phyloP scores from a whole-genome alignment of 2,113 vertebrate genomes.

The Sphyrna mokarran region DNA sequence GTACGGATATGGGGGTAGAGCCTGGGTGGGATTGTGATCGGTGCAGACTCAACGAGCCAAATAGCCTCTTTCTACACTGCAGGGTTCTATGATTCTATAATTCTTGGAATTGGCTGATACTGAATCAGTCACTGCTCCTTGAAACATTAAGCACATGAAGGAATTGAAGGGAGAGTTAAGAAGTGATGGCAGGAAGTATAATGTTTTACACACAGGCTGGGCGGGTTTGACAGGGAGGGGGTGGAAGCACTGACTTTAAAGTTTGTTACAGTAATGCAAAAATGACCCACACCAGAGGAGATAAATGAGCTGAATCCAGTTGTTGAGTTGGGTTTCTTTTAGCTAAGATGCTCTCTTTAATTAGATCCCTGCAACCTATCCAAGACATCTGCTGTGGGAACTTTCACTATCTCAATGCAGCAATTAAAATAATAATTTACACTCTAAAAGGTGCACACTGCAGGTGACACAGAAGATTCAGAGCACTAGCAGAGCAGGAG shows the following conservation, averaged over 20 bases:
- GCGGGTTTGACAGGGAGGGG: background rate
- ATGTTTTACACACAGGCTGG: background rate
- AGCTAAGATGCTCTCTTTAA: background rate
- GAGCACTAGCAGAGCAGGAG: background rate
- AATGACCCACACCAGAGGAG: background rate
- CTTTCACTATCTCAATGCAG: background rate
- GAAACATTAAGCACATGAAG: background rate
- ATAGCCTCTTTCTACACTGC: too few relatives aligned
- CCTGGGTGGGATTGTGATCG: too few relatives aligned
- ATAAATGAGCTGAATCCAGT: background rate
- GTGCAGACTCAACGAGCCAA: too few relatives aligned
- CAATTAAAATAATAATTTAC: background rate
- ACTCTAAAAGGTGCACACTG: background rate
- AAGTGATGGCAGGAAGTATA: background rate
- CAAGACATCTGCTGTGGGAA: background rate
- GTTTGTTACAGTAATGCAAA: background rate
- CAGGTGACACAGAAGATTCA: background rate
- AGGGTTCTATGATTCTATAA: too few relatives aligned
- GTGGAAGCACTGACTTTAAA: background rate
- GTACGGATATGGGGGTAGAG: too few relatives aligned
- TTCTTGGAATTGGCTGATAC: background rate
- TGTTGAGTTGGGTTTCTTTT: background rate
- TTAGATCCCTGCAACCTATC: background rate
- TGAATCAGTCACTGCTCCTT: background rate
- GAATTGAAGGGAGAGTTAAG: background rate